Base-by-base conservation (phyloP, 2,797 vertebrate species). In the Epinephelus coioides region DNA sequence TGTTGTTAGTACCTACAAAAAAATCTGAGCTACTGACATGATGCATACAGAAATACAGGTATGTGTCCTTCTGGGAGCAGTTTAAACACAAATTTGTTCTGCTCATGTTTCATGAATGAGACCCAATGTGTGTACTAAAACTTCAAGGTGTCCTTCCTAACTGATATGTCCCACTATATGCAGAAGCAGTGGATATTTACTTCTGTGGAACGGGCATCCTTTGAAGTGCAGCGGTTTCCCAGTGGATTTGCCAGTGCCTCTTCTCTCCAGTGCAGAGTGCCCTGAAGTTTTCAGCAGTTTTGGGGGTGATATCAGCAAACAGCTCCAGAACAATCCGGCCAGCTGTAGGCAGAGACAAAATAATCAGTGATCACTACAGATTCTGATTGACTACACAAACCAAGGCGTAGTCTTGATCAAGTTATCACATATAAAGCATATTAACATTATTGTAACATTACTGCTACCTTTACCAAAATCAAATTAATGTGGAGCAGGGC, bases 191-290 rank as follows among this genome's bases (percentile, higher is more conserved):
- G 30, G 18, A 1, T 49, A 91, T 95, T 78, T 96, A 99, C 98
- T 97, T 93, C 98, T 95, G 91, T 99, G 98, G 81, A 99, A 99
- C 9, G 97, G 98, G 74, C 98, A 99, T 94, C 97, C 97, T 95
- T 97, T 99, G 88, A 97, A 99, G 92, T 99, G 97, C 72, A 99
- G 96, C 9, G 97, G 96, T 73, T 99, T 99, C 69, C 96, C 97
- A 3, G 98, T 99, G 1, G 95, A 95, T 64, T 93, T 61, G 8
- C 98, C 98, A 3, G 61, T 92, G 78, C 97, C 98, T 84, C n/a
- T 99, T 98, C 91, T 99, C 98, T 49, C 98, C 98, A 0, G 98
- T 99, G 94, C 98, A 99, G 19, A 99, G 92, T 0, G 97, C 97
- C 81, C 97, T 96, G 86, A 99, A 99, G 91, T 99, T 99, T 86